Evolutionary conservation across 1,140 invertebrate species (phyloP), one percentile per base, ranked within the genome.

Genomic region (Odontomachus brunneus): DNA sequence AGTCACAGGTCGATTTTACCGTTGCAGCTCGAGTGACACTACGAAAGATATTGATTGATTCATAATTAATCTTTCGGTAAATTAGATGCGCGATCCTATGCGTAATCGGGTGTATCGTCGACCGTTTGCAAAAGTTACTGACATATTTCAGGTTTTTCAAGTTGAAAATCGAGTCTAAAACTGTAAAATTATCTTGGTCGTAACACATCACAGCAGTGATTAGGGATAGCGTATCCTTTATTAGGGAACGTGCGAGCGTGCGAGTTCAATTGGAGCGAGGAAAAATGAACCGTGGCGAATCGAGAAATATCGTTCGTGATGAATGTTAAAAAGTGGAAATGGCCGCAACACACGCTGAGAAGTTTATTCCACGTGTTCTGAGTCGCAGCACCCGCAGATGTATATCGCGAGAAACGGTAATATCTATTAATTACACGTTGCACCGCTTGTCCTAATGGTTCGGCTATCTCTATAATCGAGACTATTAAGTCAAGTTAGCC

Each of bases 361-460:
- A 38, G 15, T 22, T 38, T 24, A 65, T 65, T 76, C 51, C 11
- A 33, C 26, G 19, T 38, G 29, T 38, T 38, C 15, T 1, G 38
- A 44, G 38, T 44, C 22, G 19, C 2, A 4, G 9, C 33, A 29
- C 66, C 48, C 22, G 19, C 26, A 65, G 15, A 66, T 62, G 9
- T 44, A 51, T 62, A 49, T 76, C 53, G 60, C 26, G 26, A 75
- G 73, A 72, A 12, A 24, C 55, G 15, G 59, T 75, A 57, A 85
- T 75, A 76, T 87, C 78, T 87, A 82, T 85, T 85, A 87, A 87
- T 85, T 87, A 83, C 57, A 83, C 59, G 60, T 84, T 86, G 38
- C 49, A 22, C 53, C 24, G 51, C 49, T 48, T 83, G 57, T 71
- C 11, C 38, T 66, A 86, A 87, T 78, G 66, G 38, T 60, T 53